A percentile compares a stretch with the other conserved stretches of the same genome.
These are phyloP conservation scores for Hippocampus mohnikei DNA, from an alignment of 2,113 vertebrate genomes.

Conservation along the genomic window DNA sequence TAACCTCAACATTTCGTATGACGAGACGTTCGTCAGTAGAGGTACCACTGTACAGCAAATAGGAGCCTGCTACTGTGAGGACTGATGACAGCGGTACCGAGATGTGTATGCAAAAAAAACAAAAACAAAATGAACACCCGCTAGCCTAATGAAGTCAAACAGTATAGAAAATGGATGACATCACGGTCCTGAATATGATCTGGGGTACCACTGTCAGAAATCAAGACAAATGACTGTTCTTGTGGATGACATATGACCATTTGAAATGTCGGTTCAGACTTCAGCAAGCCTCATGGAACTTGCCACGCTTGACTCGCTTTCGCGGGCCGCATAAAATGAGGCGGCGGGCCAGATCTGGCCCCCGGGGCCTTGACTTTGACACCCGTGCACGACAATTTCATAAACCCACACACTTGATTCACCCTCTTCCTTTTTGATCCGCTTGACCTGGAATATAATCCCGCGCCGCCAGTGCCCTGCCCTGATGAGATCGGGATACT, in stretches of 20 bases:
- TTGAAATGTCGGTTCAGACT: too few relatives aligned
- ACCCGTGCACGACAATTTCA: background rate
- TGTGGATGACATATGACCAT: too few relatives aligned
- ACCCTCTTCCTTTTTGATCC: slow-evolving; percentile 52
- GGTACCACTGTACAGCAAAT: background rate
- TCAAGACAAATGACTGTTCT: too few relatives aligned
- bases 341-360: too few relatives aligned
- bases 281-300: too few relatives aligned
- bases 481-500: slow-evolving; percentile 54
- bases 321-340: too few relatives aligned
- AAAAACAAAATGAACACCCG: too few relatives aligned
- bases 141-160: background rate
- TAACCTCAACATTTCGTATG: too few relatives aligned
- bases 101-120: too few relatives aligned
- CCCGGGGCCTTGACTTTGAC: too few relatives aligned
- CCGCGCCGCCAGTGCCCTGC: slow-evolving; percentile 18
- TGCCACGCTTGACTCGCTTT: too few relatives aligned
- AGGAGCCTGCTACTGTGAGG: background rate
- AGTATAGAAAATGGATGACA: background rate
- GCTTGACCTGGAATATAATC: slow-evolving; percentile 61
- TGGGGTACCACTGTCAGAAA: background rate
- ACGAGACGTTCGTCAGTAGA: too few relatives aligned
- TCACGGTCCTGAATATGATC: background rate
- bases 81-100: background rate
- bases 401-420: slow-evolving; percentile 9